phyloP scores from a whole-genome alignment of 2,113 vertebrate genomes.

The Dicrurus megarhynchus region DNA sequence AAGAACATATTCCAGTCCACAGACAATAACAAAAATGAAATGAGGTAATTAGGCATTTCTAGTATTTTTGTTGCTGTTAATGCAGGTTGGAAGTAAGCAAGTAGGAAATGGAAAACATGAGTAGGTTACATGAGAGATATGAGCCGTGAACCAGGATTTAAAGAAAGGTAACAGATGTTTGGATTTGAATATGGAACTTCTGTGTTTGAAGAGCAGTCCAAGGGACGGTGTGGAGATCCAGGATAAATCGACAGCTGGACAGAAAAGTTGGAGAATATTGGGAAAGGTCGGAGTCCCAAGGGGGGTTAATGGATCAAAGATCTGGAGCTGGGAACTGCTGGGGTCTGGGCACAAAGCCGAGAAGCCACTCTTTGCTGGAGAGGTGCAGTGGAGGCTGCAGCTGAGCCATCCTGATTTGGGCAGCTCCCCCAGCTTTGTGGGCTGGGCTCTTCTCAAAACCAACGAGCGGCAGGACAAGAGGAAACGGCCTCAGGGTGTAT shows the following conservation, averaged over 20 bases:
- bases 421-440: neutral
- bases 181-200: neutral
- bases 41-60: neutral
- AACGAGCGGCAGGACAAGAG: rapidly evolving
- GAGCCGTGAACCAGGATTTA: neutral
- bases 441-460: neutral
- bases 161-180: neutral
- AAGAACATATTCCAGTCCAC: neutral
- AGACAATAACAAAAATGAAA: neutral
- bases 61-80: neutral
- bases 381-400: no score
- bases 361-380: neutral
- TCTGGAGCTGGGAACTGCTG: neutral
- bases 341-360: neutral
- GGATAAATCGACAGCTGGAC: neutral
- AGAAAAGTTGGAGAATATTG: neutral
- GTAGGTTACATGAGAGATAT: neutral
- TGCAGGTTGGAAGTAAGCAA: neutral
- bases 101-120: neutral
- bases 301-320: neutral
- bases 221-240: neutral
- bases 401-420: neutral
- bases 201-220: neutral
- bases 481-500: rapidly evolving
- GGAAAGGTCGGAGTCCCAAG: rapidly evolving